Percentiles rank a stretch among this genome's conserved stretches.
phyloP scores from a whole-genome alignment of 2,113 vertebrate species.

The Dromas ardeola region DNA sequence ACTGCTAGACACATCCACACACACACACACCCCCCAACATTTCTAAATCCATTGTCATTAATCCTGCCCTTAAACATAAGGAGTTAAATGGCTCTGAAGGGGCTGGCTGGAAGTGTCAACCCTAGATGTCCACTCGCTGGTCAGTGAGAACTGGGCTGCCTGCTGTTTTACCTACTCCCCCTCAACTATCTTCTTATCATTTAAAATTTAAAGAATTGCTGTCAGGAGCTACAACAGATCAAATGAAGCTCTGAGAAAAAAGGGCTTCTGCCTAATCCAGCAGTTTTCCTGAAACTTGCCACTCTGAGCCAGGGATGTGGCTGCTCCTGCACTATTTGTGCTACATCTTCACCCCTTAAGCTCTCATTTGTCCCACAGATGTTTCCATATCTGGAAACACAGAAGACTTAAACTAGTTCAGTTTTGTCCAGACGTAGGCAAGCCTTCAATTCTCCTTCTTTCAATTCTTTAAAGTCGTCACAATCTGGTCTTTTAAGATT shows the following conservation, averaged over 20 bases:
- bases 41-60: neutral
- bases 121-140: neutral
- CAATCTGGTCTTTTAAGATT: neutral
- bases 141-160: neutral
- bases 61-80: neutral
- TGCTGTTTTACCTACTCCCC: neutral
- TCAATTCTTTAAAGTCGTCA: neutral
- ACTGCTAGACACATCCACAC: neutral
- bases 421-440: neutral
- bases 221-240: neutral
- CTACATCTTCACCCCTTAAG: neutral
- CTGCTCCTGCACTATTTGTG: neutral
- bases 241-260: neutral
- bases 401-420: neutral
- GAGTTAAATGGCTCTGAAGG: neutral
- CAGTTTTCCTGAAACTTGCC: neutral
- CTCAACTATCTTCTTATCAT: neutral
- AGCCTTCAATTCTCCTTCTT: neutral
- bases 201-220: neutral
- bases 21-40: accelerated
- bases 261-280: neutral
- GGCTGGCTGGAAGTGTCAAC: neutral
- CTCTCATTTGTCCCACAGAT: neutral
- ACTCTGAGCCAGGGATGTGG: neutral
- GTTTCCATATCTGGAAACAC: neutral